Evolutionary conservation across 2,113 vertebrate species (phyloP), one percentile per base, ranked within the genome.

Genomic region (Lophius piscatorius): DNA sequence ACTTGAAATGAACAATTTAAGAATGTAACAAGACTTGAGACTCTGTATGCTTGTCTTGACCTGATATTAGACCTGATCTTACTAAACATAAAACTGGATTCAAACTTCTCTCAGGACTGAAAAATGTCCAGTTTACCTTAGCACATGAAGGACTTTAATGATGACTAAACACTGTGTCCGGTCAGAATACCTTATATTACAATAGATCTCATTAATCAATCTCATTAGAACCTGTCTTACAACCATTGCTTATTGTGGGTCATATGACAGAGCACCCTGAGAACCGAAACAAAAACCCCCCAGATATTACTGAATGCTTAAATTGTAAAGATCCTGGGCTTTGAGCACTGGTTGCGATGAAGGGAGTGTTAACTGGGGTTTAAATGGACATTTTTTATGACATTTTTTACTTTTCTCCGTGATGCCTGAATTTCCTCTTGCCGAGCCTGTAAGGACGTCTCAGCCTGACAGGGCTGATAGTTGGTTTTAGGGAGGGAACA

Each of bases 381-480:
- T 69, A 74, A 82, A 65, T 35, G 54, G 59, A 62, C 58, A 33
- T 72, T 76, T 76, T 67, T 68, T 63, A 60, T 71, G 52, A 63
- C 67, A 72, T 72, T 48, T 76, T 54, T 42, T 8, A 28, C 44
- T 16, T 56, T 40, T 57, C 44, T 22, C 48, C 11, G 4, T 51
- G 55, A 70, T 12, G 70, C 65, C 1, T 5, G 70, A 51, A 42
- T 33, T 56, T 65, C 64, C 68, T 61, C 48, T 58, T 55, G 72
- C 58, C 22, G 62, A 55, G 66, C 21, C 71, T 75, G 77, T 75
- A 62, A 50, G 47, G 63, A 38, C 47, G n/a, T 34, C 31, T 76
- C 67, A 72, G 56, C 35, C 50, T 60, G 55, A 56, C 66, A 65
- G 61, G 38, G n/a, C n/a, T n/a, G n/a, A n/a, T n/a, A n/a, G n/a